Base-by-base conservation (phyloP, 2,113 vertebrate species). In the Eublepharis macularius region DNA sequence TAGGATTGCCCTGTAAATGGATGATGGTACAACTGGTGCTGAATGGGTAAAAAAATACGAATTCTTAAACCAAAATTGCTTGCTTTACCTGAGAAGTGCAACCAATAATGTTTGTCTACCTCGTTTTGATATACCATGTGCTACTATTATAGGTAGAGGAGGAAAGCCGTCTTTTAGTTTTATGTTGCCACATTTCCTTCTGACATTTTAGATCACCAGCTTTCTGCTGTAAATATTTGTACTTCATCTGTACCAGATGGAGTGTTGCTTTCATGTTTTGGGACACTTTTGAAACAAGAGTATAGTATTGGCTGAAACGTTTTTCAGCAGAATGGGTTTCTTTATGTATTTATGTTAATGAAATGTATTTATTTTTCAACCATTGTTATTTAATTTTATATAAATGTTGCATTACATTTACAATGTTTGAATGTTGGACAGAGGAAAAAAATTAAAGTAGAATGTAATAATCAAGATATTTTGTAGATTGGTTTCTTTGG, bases 361-460 rank as follows among this genome's bases (percentile, higher is more conserved):
- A 98, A 97, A 89, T 97, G 96, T 99, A 99, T 99, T 99, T 99
- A 99, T 99, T 99, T 98, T 95, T 97, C 95, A 96, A 97, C 91
- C 96, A 96, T 94, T 97, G 97, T 98, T 97, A 96, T 97, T 98
- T 98, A 98, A 98, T 98, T 97, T 97, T 97, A 96, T 97, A 97
- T 96, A 95, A 95, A 97, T 95, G 94, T 96, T 94, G 89, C 91
- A 94, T 96, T 86, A 94, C 94, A 94, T 96, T 97, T 96, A 94
- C 73, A 1, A 87, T 96, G 97, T 97, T 96, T 97, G 89, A 88
- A 96, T 94, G 89, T 92, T 93, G 90, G 95, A 96, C 93, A 93
- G 94, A 95, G 94, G 41, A 94, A 94, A 94, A 95, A 94, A 94
- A 98, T 97, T 97, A 98, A 98, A 98, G 92, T 97, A 98, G 97